Evolutionary conservation across 2,797 vertebrate species (phyloP), one percentile per base, ranked within the genome.

Genomic region (Prunella strophiata): DNA sequence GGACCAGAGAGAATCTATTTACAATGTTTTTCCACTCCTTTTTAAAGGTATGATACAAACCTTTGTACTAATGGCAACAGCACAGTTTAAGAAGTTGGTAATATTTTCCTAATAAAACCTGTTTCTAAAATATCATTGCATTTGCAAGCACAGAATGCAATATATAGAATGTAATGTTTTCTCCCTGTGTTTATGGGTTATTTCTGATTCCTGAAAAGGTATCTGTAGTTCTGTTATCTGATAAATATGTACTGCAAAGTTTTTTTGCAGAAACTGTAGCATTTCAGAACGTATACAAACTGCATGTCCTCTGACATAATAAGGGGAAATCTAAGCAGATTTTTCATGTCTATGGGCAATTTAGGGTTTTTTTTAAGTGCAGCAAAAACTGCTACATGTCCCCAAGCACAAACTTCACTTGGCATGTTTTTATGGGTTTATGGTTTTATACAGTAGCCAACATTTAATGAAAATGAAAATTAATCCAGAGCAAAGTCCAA

Each of bases 71-170:
- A 52, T 1, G 5, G 65, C 55, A 86, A 58, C 38, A 85, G 40
- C 34, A 71, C 23, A 65, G 18, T 59, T 79, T 51, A 79, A 89
- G 65, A 91, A 80, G 59, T 32, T 26, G 21, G 45, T 43, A 70
- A 63, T 45, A 85, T 14, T 87, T 30, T 59, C n/a, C 72, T 73
- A 59, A 86, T 48, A 84, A 80, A 90, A 89, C 16, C 55, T 36
- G 7, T 27, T 86, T 61, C 55, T 88, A 43, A 59, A 93, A 81
- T 26, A 70, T 27, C 26, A 34, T 5, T 21, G 22, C 48, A 62
- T 83, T 83, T 78, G 26, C 52, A 88, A 91, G 48, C 34, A 94
- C 36, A 26, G 47, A 93, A 61, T 47, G 18, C 48, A 89, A 29
- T 36, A 61, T 20, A 11, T 2, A 36, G 32, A 57, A 81, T 38